These are phyloP conservation scores for Luehdorfia chinensis DNA, from an alignment of 1,140 invertebrate species.

Conservation along the genomic window DNA sequence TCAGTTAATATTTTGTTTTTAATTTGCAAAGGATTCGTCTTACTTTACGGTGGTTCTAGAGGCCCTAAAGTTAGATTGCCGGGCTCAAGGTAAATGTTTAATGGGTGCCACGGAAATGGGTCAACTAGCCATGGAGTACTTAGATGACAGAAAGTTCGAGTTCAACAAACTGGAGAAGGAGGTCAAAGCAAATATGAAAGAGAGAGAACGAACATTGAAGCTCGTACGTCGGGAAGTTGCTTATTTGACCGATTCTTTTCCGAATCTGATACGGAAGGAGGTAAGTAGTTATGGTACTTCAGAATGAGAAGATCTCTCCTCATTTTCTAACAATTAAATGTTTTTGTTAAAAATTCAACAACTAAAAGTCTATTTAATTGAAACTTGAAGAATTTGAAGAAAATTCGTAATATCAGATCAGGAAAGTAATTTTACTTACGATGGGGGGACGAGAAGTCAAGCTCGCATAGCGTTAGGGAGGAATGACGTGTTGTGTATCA, in stretches of 20 bases:
- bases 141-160: slow-evolving; percentile 78
- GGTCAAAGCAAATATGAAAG: slow-evolving; percentile 80
- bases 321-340: too few species aligned
- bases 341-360: too few species aligned
- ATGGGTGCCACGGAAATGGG: slow-evolving; percentile 79
- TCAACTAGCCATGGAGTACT: slow-evolving; percentile 80
- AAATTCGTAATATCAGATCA: too few species aligned
- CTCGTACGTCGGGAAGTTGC: slow-evolving; percentile 73
- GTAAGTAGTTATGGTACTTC: too few species aligned
- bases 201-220: slow-evolving; percentile 76
- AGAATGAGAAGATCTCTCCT: too few species aligned
- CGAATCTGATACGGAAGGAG: slow-evolving; percentile 79
- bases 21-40: slow-evolving; percentile 74
- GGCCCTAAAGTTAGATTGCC: slow-evolving; percentile 75
- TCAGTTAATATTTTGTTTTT: neutral
- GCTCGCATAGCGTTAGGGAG: too few species aligned
- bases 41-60: slow-evolving; percentile 79
- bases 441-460: too few species aligned
- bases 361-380: too few species aligned
- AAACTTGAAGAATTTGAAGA: too few species aligned
- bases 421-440: too few species aligned
- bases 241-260: slow-evolving; percentile 77
- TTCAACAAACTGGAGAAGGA: slow-evolving; percentile 77
- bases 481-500: too few species aligned
- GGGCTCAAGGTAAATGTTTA: slow-evolving; percentile 78